These are phyloP conservation scores for Fragum whitleyi DNA, from an alignment of 2,888 invertebrate genomes.

Conservation along the genomic window DNA sequence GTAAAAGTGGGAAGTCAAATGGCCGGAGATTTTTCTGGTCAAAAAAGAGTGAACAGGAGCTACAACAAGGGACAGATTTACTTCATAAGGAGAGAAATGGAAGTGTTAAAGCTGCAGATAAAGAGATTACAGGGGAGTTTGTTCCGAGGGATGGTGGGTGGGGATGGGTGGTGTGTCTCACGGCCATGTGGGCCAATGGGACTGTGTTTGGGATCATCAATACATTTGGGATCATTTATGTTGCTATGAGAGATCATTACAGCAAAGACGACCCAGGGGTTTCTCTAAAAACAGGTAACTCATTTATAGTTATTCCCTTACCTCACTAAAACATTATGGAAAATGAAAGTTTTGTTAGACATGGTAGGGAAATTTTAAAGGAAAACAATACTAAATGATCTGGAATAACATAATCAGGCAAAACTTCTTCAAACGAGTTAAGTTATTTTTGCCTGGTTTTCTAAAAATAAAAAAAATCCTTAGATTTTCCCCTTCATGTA, in stretches of 20 bases:
- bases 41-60: conserved; percentile 21
- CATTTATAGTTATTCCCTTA: too few relatives aligned
- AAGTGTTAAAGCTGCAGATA: not conserved
- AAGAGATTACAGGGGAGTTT: conserved; percentile 50
- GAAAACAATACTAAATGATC: too few relatives aligned
- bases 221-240: conserved; percentile 93
- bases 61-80: not conserved
- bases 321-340: too few relatives aligned
- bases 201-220: conserved; percentile 96
- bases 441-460: too few relatives aligned
- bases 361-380: too few relatives aligned
- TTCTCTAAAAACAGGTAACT: conserved; percentile 93
- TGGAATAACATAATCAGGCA: too few relatives aligned
- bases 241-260: conserved; percentile 88
- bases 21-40: conserved; percentile 43
- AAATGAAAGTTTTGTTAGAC: too few relatives aligned
- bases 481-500: too few relatives aligned
- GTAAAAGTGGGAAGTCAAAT: conserved; percentile 46
- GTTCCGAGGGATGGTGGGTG: conserved; percentile 89
- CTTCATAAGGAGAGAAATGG: conserved; percentile 44
- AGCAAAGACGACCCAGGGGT: conserved; percentile 89
- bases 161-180: conserved; percentile 93
- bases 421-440: too few relatives aligned
- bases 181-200: conserved; percentile 95
- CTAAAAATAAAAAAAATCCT: too few relatives aligned